Evolutionary conservation across 2,113 vertebrate genomes (phyloP).

Genomic region (Semicossyphus pulcher): DNA sequence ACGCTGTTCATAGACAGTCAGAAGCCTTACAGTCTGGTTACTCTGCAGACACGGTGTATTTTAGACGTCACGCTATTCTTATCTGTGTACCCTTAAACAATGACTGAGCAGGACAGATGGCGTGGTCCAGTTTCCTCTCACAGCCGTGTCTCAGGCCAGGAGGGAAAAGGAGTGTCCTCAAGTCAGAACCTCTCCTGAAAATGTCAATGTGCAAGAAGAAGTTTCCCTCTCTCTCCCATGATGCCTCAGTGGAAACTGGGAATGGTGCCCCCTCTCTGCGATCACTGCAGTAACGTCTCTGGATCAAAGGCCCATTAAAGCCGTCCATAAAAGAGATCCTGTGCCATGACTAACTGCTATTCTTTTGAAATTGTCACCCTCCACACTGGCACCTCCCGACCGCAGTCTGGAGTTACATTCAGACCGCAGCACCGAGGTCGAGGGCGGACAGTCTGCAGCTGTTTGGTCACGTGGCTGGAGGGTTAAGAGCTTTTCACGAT

Average conservation of each 20-base stretch:
- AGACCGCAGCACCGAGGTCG: constrained; percentile 22
- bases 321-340: constrained; percentile 23
- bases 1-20: not conserved
- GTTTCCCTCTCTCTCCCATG: not conserved
- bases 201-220: not conserved
- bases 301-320: constrained; percentile 28
- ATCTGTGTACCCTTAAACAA: constrained; percentile 17
- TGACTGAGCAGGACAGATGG: constrained; percentile 19
- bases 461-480: not conserved
- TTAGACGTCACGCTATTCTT: not conserved
- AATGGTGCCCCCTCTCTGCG: not conserved
- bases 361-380: constrained; percentile 46
- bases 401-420: constrained; percentile 31
- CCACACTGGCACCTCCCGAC: constrained; percentile 25
- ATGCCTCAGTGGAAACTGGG: constrained; percentile 23
- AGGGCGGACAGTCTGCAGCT: constrained; percentile 35
- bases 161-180: constrained; percentile 36
- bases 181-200: not conserved
- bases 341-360: constrained; percentile 36
- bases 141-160: not conserved
- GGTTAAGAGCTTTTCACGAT: not conserved
- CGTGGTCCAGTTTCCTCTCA: constrained; percentile 58
- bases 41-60: not conserved
- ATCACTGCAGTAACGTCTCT: not conserved
- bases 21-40: not conserved